Conservation (phyloP, 1,140 invertebrate species). For the Caenorhabditis elegans region DNA sequence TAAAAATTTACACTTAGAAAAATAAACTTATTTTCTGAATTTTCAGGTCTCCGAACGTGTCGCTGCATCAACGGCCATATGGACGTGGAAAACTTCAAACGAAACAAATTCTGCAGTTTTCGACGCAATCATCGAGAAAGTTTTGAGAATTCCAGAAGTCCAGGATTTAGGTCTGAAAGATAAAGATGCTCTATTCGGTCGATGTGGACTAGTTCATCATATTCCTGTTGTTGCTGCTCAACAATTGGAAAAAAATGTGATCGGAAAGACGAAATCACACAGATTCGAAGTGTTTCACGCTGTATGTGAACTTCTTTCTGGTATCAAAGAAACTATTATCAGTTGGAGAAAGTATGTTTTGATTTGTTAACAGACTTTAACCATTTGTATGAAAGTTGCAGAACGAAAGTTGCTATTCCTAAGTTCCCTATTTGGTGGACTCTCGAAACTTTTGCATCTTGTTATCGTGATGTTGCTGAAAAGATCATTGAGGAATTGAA, state of each 20-base stretch:
- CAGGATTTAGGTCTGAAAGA: not conserved
- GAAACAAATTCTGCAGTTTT: not conserved
- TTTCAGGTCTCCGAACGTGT: conserved; percentile 3
- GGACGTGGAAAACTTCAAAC: not conserved
- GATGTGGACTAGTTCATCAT: not conserved
- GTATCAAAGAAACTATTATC: not conserved
- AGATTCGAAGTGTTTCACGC: not conserved
- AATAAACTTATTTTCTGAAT: no score
- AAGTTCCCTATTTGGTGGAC: not conserved
- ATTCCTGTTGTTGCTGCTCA: not conserved
- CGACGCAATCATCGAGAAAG: not conserved
- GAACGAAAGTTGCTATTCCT: not conserved
- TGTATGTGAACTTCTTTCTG: not conserved
- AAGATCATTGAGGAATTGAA: not conserved
- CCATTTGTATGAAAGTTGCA: not conserved
- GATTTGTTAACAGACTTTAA: no score
- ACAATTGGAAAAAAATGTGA: not conserved
- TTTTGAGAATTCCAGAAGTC: not conserved
- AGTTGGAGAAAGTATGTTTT: not conserved
- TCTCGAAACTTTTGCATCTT: not conserved
- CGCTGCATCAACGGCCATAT: not conserved
- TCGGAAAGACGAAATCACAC: not conserved
- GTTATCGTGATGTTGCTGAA: not conserved
- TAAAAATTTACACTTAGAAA: no score
- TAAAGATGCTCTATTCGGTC: not conserved